phyloP scores from a whole-genome alignment of 2,888 invertebrate genomes.

The Trissoscelio sp. region DNA sequence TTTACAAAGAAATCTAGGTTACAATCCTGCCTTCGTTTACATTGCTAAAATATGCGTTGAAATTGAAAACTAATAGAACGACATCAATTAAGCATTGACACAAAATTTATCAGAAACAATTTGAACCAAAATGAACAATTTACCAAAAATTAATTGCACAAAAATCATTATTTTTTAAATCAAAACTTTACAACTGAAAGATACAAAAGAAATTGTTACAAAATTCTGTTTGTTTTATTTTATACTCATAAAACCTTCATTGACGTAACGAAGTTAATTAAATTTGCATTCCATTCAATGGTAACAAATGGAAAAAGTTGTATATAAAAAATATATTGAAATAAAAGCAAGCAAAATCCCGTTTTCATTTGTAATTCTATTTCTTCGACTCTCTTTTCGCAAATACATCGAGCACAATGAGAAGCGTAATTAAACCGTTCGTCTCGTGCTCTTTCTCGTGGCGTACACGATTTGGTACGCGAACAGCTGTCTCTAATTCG shows the following conservation, averaged over 20 bases:
- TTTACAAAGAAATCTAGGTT: slow-evolving; percentile 20
- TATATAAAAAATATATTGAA: slow-evolving; percentile 36
- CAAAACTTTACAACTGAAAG: neutral
- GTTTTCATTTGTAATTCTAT: slow-evolving; percentile 67
- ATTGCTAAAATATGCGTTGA: slow-evolving; percentile 7
- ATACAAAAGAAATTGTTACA: too few relatives aligned
- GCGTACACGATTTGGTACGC: slow-evolving; percentile 61
- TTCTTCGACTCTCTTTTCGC: slow-evolving; percentile 52
- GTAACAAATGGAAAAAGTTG: neutral
- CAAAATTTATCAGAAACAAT: neutral
- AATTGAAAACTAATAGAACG: slow-evolving; percentile 3
- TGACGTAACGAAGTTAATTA: slow-evolving; percentile 36
- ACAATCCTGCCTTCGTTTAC: slow-evolving; percentile 8
- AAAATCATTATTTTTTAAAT: neutral
- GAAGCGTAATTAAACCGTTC: slow-evolving; percentile 66
- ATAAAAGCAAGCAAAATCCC: slow-evolving; percentile 31
- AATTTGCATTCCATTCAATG: slow-evolving; percentile 36
- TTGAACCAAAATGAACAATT: neutral
- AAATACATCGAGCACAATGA: slow-evolving; percentile 64
- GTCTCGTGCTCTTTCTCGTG: slow-evolving; percentile 59
- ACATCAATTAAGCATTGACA: neutral
- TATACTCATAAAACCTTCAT: slow-evolving; percentile 6
- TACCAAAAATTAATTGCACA: neutral
- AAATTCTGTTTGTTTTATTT: neutral
- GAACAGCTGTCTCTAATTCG: slow-evolving; percentile 69